Evolutionary conservation across 2,113 vertebrate species (phyloP).

Genomic region (Aptenodytes patagonicus): DNA sequence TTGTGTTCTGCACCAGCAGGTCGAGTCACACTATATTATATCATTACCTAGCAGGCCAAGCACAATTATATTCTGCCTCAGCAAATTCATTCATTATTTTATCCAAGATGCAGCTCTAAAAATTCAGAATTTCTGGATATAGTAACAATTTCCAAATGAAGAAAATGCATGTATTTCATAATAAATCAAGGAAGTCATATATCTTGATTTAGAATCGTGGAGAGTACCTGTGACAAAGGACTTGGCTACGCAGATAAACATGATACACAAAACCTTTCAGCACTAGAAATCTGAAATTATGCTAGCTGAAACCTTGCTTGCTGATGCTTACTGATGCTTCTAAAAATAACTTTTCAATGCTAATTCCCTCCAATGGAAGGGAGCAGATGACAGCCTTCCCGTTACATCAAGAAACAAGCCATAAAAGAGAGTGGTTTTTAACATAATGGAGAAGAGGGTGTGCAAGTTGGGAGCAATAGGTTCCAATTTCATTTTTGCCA

Average conservation of each 20-base stretch:
- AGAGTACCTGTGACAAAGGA: neutral
- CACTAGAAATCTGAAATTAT: neutral
- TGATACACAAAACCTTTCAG: neutral
- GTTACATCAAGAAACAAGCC: neutral
- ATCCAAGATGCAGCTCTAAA: conserved; percentile 1
- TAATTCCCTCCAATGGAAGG: neutral
- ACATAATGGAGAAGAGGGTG: neutral
- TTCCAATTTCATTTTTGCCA: neutral
- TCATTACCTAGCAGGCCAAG: conserved; percentile 9
- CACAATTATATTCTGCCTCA: neutral
- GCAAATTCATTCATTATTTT: conserved; percentile 23
- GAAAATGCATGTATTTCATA: neutral
- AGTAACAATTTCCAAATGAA: neutral
- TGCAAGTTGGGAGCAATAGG: neutral
- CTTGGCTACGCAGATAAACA: neutral
- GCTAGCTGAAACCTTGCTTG: neutral
- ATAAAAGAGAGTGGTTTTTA: neutral
- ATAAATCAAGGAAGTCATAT: neutral
- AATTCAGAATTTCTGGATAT: neutral
- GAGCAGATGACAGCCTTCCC: neutral
- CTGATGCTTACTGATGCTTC: neutral
- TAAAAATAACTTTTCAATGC: neutral
- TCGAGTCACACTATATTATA: neutral
- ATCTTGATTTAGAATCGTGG: neutral
- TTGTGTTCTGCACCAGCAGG: neutral